A percentile compares a stretch with the other conserved stretches of the same genome.
Evolutionary conservation across 2,888 invertebrate genomes (phyloP).

Genomic region (Ornithoptera alexandrae): DNA sequence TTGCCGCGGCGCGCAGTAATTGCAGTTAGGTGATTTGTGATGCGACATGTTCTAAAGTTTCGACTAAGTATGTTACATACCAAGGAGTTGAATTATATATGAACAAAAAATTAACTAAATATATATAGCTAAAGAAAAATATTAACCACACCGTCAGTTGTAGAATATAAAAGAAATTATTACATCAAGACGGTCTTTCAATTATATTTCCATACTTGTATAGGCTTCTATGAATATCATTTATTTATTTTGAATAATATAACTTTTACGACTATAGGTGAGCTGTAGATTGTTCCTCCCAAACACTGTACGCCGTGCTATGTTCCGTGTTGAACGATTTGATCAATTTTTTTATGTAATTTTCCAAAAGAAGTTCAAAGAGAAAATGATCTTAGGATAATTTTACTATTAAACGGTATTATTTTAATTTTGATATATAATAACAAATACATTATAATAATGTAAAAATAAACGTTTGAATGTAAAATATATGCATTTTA

Average conservation of each 20-base stretch:
- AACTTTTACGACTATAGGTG: too few species aligned
- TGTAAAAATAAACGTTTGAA: not conserved
- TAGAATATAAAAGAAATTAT: not conserved
- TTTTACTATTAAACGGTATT: too few species aligned
- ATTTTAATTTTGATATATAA: not conserved
- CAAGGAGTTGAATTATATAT: not conserved
- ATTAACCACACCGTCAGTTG: not conserved
- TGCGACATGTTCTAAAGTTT: constrained; percentile 53
- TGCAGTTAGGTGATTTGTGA: constrained; percentile 73
- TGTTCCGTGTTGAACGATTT: too few species aligned
- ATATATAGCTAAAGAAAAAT: not conserved
- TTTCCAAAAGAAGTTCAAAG: too few species aligned
- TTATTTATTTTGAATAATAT: too few species aligned
- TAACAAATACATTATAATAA: not conserved
- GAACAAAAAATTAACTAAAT: too few species aligned
- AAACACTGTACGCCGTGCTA: too few species aligned
- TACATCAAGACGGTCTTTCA: not conserved
- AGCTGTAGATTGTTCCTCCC: too few species aligned
- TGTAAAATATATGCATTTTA: constrained; percentile 6
- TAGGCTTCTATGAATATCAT: too few species aligned
- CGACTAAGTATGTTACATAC: constrained; percentile 27
- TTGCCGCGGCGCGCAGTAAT: constrained; percentile 55
- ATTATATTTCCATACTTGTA: not conserved
- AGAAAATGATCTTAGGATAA: too few species aligned
- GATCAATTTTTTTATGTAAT: too few species aligned